Base-by-base conservation (phyloP, 1,140 invertebrate species). In the Halesus radiatus region DNA sequence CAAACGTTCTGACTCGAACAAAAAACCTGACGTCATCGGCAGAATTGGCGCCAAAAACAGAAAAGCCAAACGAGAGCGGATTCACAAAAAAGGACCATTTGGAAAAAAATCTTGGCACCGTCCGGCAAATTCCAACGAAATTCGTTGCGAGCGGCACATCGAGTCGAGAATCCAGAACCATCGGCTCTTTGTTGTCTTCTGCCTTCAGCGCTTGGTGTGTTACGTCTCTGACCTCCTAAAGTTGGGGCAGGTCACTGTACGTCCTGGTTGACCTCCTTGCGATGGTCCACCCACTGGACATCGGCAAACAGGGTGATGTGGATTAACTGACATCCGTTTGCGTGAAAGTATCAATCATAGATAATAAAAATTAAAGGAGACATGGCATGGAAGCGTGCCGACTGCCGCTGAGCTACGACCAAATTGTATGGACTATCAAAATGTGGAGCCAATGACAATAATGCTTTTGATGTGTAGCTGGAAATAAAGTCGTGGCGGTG, bases 171-270 rank as follows among this genome's bases (percentile, higher is more conserved):
- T 56, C n/a, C 20, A 60, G 29, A 68, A 23, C 45, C 22, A 26
- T 26, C 37, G 10, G 37, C 22, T 52, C 68, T 72, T 72, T 72
- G 68, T 72, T 72, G 68, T 72, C 68, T 72, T 72, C 37, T 45
- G 37, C 1, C 8, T 45, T 13, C 8, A 13, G 8, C 37, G 5
- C 37, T 45, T 6, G 68, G 37, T 18, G 37, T 52, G 68, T 72
- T 72, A 72, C 68, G 68, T 72, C 37, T 52, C 26, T 50, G 50
- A 50, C 18, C 37, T 32, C 62, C 23, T 20, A 32, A 66, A 66
- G 68, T 72, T 72, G 26, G 45, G 20, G 68, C 68, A 52, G 68
- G 68, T 52, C 26, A 72, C 45, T 53, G 68, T 52, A 6, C 68
- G 68, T 72, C 68, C 68, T 72, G 22, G 52, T 72, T 22, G 68